A percentile compares a stretch with the other conserved stretches of the same genome.
Evolutionary conservation across 2,888 invertebrate genomes (phyloP).

Genomic region (Cerceris rybyensis): DNA sequence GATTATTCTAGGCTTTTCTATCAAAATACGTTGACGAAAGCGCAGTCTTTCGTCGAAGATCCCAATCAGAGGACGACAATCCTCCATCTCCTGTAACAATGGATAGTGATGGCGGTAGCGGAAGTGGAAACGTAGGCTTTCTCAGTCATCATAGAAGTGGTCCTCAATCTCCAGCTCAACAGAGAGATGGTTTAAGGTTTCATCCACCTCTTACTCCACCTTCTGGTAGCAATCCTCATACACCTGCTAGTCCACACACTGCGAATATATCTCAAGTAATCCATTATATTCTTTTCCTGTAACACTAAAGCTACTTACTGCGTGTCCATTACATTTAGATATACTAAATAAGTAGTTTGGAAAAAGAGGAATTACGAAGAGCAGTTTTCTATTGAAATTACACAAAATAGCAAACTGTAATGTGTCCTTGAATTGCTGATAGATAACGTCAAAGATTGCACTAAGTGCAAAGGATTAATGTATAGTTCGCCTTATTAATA

Average conservation of each 20-base stretch:
- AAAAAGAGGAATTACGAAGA: too few relatives aligned
- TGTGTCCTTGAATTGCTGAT: too few relatives aligned
- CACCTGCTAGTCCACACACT: constrained; percentile 91
- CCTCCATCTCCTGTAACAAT: constrained; percentile 96
- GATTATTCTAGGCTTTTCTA: constrained; percentile 87
- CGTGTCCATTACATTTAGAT: too few relatives aligned
- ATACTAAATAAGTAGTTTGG: too few relatives aligned
- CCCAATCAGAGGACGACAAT: constrained; percentile 97
- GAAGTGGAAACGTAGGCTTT: constrained; percentile 72
- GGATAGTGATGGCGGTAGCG: constrained; percentile 84
- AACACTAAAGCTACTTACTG: too few relatives aligned
- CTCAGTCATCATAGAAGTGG: constrained; percentile 84
- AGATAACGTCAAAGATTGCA: too few relatives aligned
- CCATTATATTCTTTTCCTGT: neutral
- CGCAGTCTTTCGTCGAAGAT: constrained; percentile 90
- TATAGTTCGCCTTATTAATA: too few relatives aligned
- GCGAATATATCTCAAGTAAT: constrained; percentile 82
- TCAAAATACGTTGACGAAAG: constrained; percentile 97
- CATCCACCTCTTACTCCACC: constrained; percentile 94
- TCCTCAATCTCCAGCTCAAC: constrained; percentile 86
- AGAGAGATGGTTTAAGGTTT: constrained; percentile 88
- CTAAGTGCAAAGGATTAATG: too few relatives aligned
- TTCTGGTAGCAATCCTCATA: constrained; percentile 91
- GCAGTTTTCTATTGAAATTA: too few relatives aligned
- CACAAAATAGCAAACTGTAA: too few relatives aligned